Evolutionary conservation across 2,888 invertebrate species (phyloP).

Genomic region (Meganola albula): DNA sequence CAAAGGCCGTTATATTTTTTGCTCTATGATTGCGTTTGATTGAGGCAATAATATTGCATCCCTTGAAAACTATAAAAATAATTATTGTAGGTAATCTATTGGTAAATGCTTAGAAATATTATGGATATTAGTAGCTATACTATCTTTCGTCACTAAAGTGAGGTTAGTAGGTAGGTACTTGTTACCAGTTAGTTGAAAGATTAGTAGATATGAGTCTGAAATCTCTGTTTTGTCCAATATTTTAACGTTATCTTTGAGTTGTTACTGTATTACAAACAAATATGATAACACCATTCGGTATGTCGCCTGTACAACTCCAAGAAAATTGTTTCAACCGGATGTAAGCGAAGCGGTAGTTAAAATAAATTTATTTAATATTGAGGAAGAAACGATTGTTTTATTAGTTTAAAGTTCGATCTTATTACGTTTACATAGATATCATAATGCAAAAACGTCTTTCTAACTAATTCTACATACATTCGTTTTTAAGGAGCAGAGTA

Average conservation of each 20-base stretch:
- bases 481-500: too few relatives aligned
- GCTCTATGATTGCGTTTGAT: conserved; percentile 20
- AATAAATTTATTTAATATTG: conserved; percentile 28
- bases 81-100: too few relatives aligned
- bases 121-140: too few relatives aligned
- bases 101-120: too few relatives aligned
- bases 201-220: conserved; percentile 35
- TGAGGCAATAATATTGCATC: too few relatives aligned
- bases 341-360: conserved; percentile 30
- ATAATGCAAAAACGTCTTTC: conserved; percentile 1
- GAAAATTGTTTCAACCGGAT: conserved; percentile 44
- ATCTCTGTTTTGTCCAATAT: conserved; percentile 43
- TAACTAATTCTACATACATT: too few relatives aligned
- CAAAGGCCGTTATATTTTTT: conserved; percentile 22
- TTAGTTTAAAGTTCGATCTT: conserved; percentile 12
- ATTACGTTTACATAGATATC: conserved; percentile 1
- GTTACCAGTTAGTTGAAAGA: too few relatives aligned
- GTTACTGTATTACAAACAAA: conserved; percentile 46
- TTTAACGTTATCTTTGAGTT: conserved; percentile 41
- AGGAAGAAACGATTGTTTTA: conserved; percentile 7
- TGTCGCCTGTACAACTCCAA: conserved; percentile 36
- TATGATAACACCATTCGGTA: conserved; percentile 42
- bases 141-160: too few relatives aligned
- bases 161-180: too few relatives aligned
- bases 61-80: too few relatives aligned